Evolutionary conservation across 2,888 invertebrate species (phyloP), one percentile per base, ranked within the genome.

Genomic region (Cerceris rybyensis): DNA sequence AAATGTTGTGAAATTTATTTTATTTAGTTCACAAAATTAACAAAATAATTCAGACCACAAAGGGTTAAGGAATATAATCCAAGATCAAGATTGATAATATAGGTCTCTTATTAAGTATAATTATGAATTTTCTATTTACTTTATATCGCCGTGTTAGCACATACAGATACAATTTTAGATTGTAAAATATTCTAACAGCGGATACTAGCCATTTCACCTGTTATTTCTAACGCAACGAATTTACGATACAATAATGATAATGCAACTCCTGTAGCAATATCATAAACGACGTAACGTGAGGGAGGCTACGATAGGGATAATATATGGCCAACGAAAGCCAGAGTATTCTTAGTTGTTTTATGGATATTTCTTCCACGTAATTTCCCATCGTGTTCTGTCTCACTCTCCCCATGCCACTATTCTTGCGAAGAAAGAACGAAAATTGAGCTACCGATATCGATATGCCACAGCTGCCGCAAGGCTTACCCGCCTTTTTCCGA

Each of bases 271-370:
- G 46, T 17, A 49, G 50, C 14, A 16, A 11, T 64, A 43, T 42
- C 42, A 42, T 13, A 4, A 7, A 41, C 46, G 42, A 42, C 6
- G 69, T 66, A 74, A 58, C 64, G 13, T 58, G 54, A 63, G 59
- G 39, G 52, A 54, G 49, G 28, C 41, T 46, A 39, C 67, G 64
- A 76, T 73, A 64, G 69, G 55, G 68, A 76, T 74, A 76, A 76
- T 74, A 76, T 76, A 76, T 43, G 54, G 54, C 28, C 46, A 60
- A 42, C 73, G 68, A 28, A 73, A 69, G 50, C 68, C 52, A 46
- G 14, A 57, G 60, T 74, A 73, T 68, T 64, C 75, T 63, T 75
- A 14, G 72, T 41, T 54, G 55, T 68, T 68, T 58, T 50, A 39
- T 54, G 49, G 68, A 68, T 64, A 73, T 73, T 73, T 73, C 39